These are phyloP conservation scores for Agraylea sexmaculata DNA, from an alignment of 1,140 invertebrate species.

Conservation along the genomic window DNA sequence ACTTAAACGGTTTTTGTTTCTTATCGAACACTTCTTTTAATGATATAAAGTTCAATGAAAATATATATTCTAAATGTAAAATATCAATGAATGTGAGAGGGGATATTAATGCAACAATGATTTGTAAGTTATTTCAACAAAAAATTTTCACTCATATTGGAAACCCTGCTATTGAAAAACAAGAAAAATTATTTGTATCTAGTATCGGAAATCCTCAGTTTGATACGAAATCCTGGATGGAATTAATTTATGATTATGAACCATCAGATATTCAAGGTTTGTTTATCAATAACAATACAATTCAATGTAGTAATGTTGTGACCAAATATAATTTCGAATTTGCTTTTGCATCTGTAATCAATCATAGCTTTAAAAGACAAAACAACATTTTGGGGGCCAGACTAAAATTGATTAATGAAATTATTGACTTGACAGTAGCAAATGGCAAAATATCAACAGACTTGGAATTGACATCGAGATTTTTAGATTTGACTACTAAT, in stretches of 20 bases:
- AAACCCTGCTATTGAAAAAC: slow-evolving; percentile 25
- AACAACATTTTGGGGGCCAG: slow-evolving; percentile 29
- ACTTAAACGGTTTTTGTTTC: slow-evolving; percentile 30
- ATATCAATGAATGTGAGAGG: slow-evolving; percentile 20
- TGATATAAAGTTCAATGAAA: slow-evolving; percentile 37
- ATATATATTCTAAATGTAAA: slow-evolving; percentile 36
- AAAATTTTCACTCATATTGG: slow-evolving; percentile 30
- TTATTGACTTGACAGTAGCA: slow-evolving; percentile 29
- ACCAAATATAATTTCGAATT: slow-evolving; percentile 27
- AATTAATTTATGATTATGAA: slow-evolving; percentile 33
- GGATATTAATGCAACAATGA: slow-evolving; percentile 28
- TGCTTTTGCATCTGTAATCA: slow-evolving; percentile 27
- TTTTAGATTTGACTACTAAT: slow-evolving; percentile 45
- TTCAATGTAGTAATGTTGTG: slow-evolving; percentile 22
- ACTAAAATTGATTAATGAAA: slow-evolving; percentile 25
- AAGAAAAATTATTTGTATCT: slow-evolving; percentile 37
- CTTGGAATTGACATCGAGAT: slow-evolving; percentile 34
- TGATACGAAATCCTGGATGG: slow-evolving; percentile 42
- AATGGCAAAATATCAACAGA: slow-evolving; percentile 23
- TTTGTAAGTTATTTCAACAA: slow-evolving; percentile 38
- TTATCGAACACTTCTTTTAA: slow-evolving; percentile 26
- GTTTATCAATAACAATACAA: slow-evolving; percentile 11
- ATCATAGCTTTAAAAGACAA: slow-evolving; percentile 25
- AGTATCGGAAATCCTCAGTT: slow-evolving; percentile 45
- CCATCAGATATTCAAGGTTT: slow-evolving; percentile 17